Evolutionary conservation across 2,113 vertebrate species (phyloP).

Genomic region (Drymodes brunneopygia): DNA sequence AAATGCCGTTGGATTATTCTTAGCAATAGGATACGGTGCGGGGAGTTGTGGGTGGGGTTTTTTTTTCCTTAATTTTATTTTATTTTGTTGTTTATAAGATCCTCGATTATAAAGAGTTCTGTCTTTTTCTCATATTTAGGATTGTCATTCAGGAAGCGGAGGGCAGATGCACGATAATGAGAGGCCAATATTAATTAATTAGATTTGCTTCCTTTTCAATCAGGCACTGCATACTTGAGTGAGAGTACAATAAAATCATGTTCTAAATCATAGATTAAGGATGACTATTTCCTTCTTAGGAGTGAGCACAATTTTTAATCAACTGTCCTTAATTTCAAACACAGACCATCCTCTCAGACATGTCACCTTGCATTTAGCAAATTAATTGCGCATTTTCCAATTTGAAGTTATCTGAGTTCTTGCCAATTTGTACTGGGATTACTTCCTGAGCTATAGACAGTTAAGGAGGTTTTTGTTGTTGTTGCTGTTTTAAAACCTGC

Average conservation of each 20-base stretch:
- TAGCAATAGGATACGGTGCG: not conserved
- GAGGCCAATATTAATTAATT: constrained; percentile 17
- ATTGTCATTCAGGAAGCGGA: not conserved
- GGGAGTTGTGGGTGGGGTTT: not conserved
- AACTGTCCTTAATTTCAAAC: not conserved
- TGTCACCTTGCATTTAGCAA: constrained; percentile 10
- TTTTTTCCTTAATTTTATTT: not conserved
- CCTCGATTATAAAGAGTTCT: not conserved
- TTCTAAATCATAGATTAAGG: not conserved
- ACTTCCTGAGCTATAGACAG: constrained; percentile 5
- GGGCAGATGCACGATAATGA: not conserved
- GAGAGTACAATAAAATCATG: not conserved
- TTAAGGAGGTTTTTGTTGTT: not conserved
- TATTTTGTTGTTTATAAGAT: not conserved
- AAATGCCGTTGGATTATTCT: constrained; percentile 10
- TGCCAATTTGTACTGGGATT: not conserved
- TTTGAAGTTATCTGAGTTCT: not conserved
- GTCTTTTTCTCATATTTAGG: not conserved
- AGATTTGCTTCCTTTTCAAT: constrained; percentile 26
- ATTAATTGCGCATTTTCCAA: constrained; percentile 4
- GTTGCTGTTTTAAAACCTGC: constrained; percentile 10
- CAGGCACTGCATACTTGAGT: not conserved
- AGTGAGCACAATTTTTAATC: not conserved
- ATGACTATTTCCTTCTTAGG: not conserved
- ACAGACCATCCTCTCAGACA: not conserved